Evolutionary conservation across 2,797 vertebrate genomes (phyloP).

Genomic region (Scomberomorus guttatus): DNA sequence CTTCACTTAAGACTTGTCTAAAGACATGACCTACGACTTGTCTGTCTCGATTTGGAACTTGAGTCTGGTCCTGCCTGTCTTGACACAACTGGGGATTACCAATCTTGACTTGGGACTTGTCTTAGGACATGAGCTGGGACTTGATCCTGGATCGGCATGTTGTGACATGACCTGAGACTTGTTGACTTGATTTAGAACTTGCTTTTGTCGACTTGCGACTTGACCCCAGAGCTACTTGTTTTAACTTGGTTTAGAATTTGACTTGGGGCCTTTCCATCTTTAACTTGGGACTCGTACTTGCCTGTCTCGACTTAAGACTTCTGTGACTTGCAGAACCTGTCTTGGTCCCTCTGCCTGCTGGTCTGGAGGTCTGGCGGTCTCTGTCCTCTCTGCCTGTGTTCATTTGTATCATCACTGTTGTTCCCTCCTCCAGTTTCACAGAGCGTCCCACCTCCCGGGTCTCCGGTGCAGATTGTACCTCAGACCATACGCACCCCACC

Average conservation of each 20-base stretch:
- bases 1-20: too few relatives aligned
- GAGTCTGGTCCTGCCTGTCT: not conserved
- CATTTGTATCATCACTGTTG: conserved; percentile 73
- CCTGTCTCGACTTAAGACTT: not conserved
- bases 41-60: not conserved
- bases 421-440: conserved; percentile 82
- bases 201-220: not conserved
- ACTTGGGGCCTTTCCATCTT: too few relatives aligned
- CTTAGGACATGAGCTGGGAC: too few relatives aligned
- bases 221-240: not conserved
- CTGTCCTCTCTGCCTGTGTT: conserved; percentile 48
- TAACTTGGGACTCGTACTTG: too few relatives aligned
- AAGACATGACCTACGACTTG: not conserved
- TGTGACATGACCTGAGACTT: too few relatives aligned
- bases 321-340: not conserved
- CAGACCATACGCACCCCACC: conserved; percentile 85
- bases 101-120: too few relatives aligned
- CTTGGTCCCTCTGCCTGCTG: not conserved
- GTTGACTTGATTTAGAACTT: not conserved
- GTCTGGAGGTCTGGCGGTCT: conserved; percentile 18
- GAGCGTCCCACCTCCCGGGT: conserved; percentile 73
- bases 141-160: not conserved
- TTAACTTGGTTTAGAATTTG: too few relatives aligned
- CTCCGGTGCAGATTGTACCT: conserved; percentile 87
- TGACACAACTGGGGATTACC: too few relatives aligned